Evolutionary conservation across 2,113 vertebrate species (phyloP), one percentile per base, ranked within the genome.

Genomic region (Cichladusa arquata): DNA sequence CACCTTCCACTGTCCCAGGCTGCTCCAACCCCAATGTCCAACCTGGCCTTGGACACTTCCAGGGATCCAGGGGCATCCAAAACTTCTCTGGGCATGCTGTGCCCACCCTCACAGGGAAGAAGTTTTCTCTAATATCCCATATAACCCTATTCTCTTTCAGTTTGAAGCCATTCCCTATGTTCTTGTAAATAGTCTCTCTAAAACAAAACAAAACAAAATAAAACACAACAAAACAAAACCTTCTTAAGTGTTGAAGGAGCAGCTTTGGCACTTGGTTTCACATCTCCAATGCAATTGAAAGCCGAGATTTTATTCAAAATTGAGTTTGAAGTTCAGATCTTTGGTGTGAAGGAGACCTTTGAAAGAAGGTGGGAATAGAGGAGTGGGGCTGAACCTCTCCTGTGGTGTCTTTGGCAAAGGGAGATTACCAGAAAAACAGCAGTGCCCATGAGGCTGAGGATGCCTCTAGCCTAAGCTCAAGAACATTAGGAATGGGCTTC

Each of bases 41-140:
- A 0, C 22, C 18, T 36, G 48, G 18, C 12, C 22, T 19, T 62
- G 31, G 0, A 0, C 22, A 56, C 5, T 38, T 0, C 16, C 34
- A 70, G 22, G 42, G 47, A 42, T 62, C 19, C 14, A 74, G 34
- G 29, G 18, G 5, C 53, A 60, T 0, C 51, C 53, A 36, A 3
- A 90, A 1, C 22, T 42, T 11, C 22, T 36, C 64, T 70, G 71
- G 48, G 18, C 34, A 69, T 0, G 31, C 34, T 48, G 14, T 42
- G 9, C 0, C 12, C 14, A 48, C n/a, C 6, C 12, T 56, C 31
- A 7, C 8, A 77, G 25, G 6, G 6, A 33, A 86, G 19, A 67
- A 42, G 10, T 54, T 62, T 34, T 48, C 28, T 19, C 22, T 56
- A 4, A 48, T 61, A 62, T 13, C 25, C 34, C 22, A 62, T 5